phyloP scores from a whole-genome alignment of 92 coral and sea anemone species.

The Micromussa lordhowensis region DNA sequence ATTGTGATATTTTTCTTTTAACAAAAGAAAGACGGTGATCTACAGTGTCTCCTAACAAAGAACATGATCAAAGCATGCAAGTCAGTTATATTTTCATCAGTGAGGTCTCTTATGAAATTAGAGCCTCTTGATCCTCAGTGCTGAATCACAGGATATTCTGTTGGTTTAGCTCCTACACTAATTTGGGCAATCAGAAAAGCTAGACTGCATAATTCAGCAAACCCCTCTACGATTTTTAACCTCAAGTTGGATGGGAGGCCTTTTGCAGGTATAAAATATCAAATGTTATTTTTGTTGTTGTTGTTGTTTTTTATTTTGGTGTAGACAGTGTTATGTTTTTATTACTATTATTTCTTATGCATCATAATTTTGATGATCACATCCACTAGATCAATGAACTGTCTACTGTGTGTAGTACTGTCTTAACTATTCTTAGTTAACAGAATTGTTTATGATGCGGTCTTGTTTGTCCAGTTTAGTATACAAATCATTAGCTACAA shows the following conservation, averaged over 20 bases:
- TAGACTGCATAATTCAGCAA: slow-evolving; percentile 44
- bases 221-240: slow-evolving; percentile 23
- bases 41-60: slow-evolving; percentile 31
- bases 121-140: background rate
- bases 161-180: slow-evolving; percentile 20
- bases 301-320: background rate
- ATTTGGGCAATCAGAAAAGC: slow-evolving; percentile 53
- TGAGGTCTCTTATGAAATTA: background rate
- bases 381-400: no score
- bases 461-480: background rate
- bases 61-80: slow-evolving; percentile 38
- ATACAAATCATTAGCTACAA: no score
- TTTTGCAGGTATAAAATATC: slow-evolving; percentile 39
- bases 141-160: slow-evolving; percentile 30
- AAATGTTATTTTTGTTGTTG: background rate
- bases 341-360: no score
- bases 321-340: background rate
- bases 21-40: slow-evolving; percentile 10
- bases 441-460: background rate
- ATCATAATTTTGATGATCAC: no score
- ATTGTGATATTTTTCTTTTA: background rate
- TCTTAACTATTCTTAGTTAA: no score
- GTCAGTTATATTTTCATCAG: slow-evolving; percentile 5
- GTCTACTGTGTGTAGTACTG: no score
- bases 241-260: slow-evolving; percentile 56